Base-by-base conservation (phyloP, 2,113 vertebrate genomes). In the Neoarius graeffei region DNA sequence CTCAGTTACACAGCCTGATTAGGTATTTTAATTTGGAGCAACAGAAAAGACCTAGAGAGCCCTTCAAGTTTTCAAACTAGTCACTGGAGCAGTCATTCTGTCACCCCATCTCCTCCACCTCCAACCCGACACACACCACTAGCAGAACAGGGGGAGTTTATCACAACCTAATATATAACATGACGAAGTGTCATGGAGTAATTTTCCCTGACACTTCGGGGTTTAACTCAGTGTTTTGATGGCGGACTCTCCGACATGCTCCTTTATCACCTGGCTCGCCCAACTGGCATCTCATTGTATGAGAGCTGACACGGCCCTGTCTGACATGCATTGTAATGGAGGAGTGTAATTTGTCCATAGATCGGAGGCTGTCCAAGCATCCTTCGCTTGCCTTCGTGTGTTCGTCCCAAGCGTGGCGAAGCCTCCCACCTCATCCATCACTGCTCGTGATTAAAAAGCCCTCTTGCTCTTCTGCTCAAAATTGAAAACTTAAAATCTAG, bases 261-360 rank as follows among this genome's bases (percentile, higher is more conserved):
- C 86, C 90, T 96, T 94, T 91, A 93, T 97, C 94, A 95, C 92
- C 92, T 93, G 92, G 60, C 91, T 94, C 94, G 93, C 93, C 90
- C 94, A 94, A 95, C 90, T 95, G 95, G 91, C 94, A 93, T 92
- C 93, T 93, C 86, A 91, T 91, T 94, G 93, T 94, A 96, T 95
- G 92, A 95, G 94, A 95, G 91, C 93, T 95, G 95, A 96, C 96
- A 96, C 88, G 91, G 92, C 93, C 93, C 89, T 94, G 90, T 94
- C 95, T 94, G 92, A 95, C 96, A 95, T 92, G 89, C 95, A 94
- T 95, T 95, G 94, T 95, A 96, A 94, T 95, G 89, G 92, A 94
- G 91, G 93, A 95, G 94, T 94, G 93, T 95, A 95, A 96, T 97
- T 96, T 96, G 92, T 92, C 91, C 93, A 92, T 89, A 95, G 94